Evolutionary conservation across 2,888 invertebrate genomes (phyloP).

Genomic region (Parochlus steinenii): DNA sequence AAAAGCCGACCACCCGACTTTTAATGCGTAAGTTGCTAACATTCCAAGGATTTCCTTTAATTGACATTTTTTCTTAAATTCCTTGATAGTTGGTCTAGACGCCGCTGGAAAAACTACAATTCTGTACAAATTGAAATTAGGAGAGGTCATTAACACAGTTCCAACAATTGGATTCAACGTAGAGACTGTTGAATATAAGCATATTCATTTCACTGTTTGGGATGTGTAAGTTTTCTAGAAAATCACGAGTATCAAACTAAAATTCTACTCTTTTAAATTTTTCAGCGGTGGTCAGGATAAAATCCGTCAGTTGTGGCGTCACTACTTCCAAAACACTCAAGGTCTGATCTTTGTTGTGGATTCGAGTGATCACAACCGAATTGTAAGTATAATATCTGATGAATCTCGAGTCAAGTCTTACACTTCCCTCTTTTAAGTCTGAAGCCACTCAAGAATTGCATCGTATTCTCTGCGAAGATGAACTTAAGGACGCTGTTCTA

Average conservation of each 20-base stretch:
- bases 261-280: too few species aligned
- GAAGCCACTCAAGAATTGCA: conserved; percentile 86
- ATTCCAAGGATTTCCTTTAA: too few species aligned
- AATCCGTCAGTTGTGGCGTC: conserved; percentile 94
- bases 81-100: conserved; percentile 87
- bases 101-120: conserved; percentile 98
- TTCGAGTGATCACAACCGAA: conserved; percentile 91
- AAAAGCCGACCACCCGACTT: too few species aligned
- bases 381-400: too few species aligned
- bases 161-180: conserved; percentile 99
- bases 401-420: too few species aligned
- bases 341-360: conserved; percentile 96
- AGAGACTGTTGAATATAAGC: conserved; percentile 98
- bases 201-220: conserved; percentile 98
- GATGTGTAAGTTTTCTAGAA: too few species aligned
- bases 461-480: conserved; percentile 89
- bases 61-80: conserved; percentile 17
- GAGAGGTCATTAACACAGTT: conserved; percentile 96
- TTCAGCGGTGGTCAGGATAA: conserved; percentile 97
- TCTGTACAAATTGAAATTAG: conserved; percentile 90
- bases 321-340: conserved; percentile 96
- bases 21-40: too few species aligned
- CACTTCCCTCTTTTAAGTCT: too few species aligned
- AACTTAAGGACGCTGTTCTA: conserved; percentile 81
- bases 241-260: too few species aligned